Evolutionary conservation across 2,888 invertebrate species (phyloP).

Genomic region (Autographa pulchrina): DNA sequence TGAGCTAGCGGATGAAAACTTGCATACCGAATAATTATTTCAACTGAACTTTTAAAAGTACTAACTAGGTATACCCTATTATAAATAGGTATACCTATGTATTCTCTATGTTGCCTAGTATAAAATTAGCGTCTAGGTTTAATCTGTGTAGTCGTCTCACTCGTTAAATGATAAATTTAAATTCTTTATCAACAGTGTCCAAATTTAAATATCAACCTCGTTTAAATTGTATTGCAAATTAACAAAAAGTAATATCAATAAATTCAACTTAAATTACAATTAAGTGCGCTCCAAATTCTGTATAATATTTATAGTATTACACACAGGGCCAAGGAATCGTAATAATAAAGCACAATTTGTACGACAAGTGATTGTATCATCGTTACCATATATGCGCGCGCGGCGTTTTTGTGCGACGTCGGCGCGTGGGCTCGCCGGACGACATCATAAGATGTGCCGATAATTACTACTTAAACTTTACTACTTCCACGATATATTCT

Average conservation of each 20-base stretch:
- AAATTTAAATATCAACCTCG: background rate
- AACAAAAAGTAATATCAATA: constrained; percentile 41
- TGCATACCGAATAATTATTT: constrained; percentile 7
- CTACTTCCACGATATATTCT: constrained; percentile 42
- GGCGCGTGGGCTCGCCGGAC: constrained; percentile 39
- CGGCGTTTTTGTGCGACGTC: constrained; percentile 50
- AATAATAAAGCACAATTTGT: constrained; percentile 59
- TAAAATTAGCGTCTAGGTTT: background rate
- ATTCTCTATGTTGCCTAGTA: background rate
- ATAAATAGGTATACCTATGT: no score
- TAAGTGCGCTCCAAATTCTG: constrained; percentile 31
- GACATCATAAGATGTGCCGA: constrained; percentile 34
- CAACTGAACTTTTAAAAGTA: constrained; percentile 2
- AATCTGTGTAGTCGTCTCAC: background rate
- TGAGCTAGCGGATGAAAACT: constrained; percentile 31
- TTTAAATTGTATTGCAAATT: constrained; percentile 19
- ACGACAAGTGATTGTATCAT: constrained; percentile 59
- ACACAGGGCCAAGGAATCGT: constrained; percentile 35
- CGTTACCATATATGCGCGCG: constrained; percentile 51
- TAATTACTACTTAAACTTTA: constrained; percentile 47
- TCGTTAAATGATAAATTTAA: background rate
- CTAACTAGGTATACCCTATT: background rate
- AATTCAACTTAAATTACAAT: constrained; percentile 29
- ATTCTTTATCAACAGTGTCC: background rate
- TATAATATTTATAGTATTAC: constrained; percentile 36